Evolutionary conservation across 2,797 vertebrate species (phyloP), one percentile per base, ranked within the genome.

Genomic region (Anas bahamensis): DNA sequence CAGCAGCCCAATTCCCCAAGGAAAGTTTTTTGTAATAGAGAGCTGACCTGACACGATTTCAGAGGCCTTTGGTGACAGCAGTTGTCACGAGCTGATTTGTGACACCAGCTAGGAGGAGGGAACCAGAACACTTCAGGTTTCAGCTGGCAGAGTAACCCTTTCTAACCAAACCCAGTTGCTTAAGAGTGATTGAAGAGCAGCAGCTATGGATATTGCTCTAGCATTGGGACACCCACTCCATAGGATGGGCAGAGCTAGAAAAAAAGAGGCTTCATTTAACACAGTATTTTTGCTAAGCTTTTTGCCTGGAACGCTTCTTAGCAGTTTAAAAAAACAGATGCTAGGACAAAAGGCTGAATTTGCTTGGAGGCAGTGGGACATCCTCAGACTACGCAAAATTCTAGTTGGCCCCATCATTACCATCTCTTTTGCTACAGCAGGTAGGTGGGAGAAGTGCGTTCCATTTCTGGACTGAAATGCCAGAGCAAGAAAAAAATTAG

Each of bases 171-270:
- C 39, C 35, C 66, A 59, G 82, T 39, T 42, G 57, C 52, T 91
- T 39, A 17, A 19, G 33, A 80, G 75, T 87, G 91, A 83, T 68
- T 75, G 73, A 18, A 87, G 60, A 91, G 89, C 92, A 95, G 96
- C 94, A 94, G 86, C 91, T 89, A 75, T 0, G 0, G 83, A 39
- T 89, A 83, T 66, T 92, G 95, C 92, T 95, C 13, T 29, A 90
- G 79, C 86, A 92, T 18, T 75, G 94, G 78, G 90, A 52, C 55
- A 90, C 92, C 86, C 70, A 28, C 71, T 89, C 93, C 92, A 89
- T 88, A 93, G 93, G 93, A 90, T 0, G 90, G 94, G 94, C 91
- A 92, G 76, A 93, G 86, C 89, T 87, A 90, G 88, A 89, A 88
- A 88, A 88, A 46, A 57, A 66, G 57, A 90, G 76, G 73, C 86